Evolutionary conservation across 2,113 vertebrate species (phyloP), one percentile per base, ranked within the genome.

Genomic region (Mola mola): DNA sequence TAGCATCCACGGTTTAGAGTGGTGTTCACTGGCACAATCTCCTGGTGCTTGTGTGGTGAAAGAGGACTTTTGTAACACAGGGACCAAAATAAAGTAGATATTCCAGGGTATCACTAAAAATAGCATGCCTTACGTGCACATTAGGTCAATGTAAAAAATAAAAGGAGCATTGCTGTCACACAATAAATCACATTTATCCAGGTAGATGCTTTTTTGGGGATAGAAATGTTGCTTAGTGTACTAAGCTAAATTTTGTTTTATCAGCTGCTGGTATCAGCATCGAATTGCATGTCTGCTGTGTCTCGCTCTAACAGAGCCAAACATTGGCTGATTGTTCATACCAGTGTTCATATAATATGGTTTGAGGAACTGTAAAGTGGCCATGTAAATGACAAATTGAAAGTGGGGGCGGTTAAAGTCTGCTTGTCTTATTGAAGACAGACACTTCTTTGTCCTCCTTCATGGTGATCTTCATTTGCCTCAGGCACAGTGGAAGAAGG

Each of bases 401-500:
- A 13, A 46, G 29, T 48, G 37, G 58, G 31, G 46, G 26, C 2
- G 36, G 8, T 72, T 49, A 8, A 40, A 55, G 71, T 71, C 37
- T 36, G 44, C 75, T 28, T 22, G 64, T 79, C 71, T 74, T 51
- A 13, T 7, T 28, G 67, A 63, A 76, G 66, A 86, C 82, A 89
- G 75, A 70, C 63, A 10, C 67, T 57, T 46, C 78, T 85, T 89
- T 89, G 82, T 89, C 67, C 55, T 76, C 50, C 48, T 44, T 26
- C 7, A 8, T 22, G 48, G 40, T 57, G 79, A 78, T 81, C 29
- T 44, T 73, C 64, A 66, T 43, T 28, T 1, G 68, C 70, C 78
- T 17, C 22, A 22, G 83, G 81, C 72, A 4, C 43, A 24, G 25
- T 26, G 47, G 24, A 21, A 16, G 37, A n/a, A 16, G 44, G 22